These are phyloP conservation scores for Papilio glaucus DNA, from an alignment of 1,140 invertebrate genomes.

Conservation along the genomic window DNA sequence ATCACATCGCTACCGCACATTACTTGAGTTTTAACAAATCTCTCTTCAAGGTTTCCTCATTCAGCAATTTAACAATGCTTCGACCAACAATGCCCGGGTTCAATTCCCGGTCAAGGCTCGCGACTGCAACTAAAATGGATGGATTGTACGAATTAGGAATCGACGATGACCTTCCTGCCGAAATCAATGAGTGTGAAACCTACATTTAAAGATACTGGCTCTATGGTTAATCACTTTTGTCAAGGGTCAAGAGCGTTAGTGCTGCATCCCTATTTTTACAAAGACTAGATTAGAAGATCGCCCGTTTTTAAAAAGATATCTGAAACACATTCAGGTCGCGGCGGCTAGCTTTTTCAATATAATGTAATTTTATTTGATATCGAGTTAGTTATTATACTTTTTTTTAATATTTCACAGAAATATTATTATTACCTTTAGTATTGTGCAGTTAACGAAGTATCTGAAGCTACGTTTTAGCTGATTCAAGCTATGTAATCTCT, in stretches of 20 bases:
- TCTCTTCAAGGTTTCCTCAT: background rate
- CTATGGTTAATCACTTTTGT: background rate
- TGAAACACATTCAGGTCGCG: too few species aligned
- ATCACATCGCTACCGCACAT: background rate
- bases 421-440: too few species aligned
- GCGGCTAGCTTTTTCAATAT: too few species aligned
- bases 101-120: constrained; percentile 12
- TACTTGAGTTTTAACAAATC: background rate
- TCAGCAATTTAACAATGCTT: constrained; percentile 8
- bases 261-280: too few species aligned
- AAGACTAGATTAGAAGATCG: too few species aligned
- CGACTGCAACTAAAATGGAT: background rate
- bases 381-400: too few species aligned
- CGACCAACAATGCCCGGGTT: constrained; percentile 13
- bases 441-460: too few species aligned
- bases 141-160: constrained; percentile 14
- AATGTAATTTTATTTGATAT: too few species aligned
- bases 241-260: background rate
- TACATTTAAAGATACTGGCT: background rate
- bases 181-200: background rate
- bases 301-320: too few species aligned
- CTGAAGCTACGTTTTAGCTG: too few species aligned
- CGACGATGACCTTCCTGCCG: background rate
- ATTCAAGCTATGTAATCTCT: too few species aligned
- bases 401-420: too few species aligned